Evolutionary conservation across 2,888 invertebrate species (phyloP), one percentile per base, ranked within the genome.

Genomic region (Perizoma flavofasciatum): DNA sequence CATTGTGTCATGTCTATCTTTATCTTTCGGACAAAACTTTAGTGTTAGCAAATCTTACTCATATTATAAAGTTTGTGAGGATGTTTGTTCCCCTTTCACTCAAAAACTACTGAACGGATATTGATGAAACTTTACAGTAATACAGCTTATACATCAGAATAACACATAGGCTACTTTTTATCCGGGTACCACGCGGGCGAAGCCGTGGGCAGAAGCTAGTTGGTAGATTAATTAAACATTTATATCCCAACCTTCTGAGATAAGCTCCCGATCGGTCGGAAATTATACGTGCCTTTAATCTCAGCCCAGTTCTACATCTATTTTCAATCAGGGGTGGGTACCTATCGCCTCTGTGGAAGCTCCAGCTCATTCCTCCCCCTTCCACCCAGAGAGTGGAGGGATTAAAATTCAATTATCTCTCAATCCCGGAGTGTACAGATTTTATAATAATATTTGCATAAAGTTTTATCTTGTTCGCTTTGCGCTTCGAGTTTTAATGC

Each of bases 341-440:
- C n/a, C n/a, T n/a, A 7, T 6, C 37, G 37, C 37, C 5, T 44
- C 47, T 52, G 6, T 45, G 56, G 9, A n/a, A 37, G 22, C 22
- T 45, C 41, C 49, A 10, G n/a, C 11, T 34, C 22, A 6, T 11
- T 22, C 44, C 33, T n/a, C 9, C 3, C 9, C 4, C 44, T 22
- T 22, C 8, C 32, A 51, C 11, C 11, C 9, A 35, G 41, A 32
- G 44, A 35, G 39, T 10, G 46, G 43, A n/a, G 44, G 71, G 68
- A 72, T 74, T 70, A 66, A 53, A 61, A 71, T 74, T 69, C 70
- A 70, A 71, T 74, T 74, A 44, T 50, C 41, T 37, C 34, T 45
- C 59, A 40, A 52, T 43, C 53, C 44, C 56, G 40, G 46, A 35
- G 6, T 34, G 33, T 37, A 37, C 33, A 40, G 49, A 48, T 59